phyloP scores from a whole-genome alignment of 2,888 invertebrate species.

The Acanthopleura granulata region DNA sequence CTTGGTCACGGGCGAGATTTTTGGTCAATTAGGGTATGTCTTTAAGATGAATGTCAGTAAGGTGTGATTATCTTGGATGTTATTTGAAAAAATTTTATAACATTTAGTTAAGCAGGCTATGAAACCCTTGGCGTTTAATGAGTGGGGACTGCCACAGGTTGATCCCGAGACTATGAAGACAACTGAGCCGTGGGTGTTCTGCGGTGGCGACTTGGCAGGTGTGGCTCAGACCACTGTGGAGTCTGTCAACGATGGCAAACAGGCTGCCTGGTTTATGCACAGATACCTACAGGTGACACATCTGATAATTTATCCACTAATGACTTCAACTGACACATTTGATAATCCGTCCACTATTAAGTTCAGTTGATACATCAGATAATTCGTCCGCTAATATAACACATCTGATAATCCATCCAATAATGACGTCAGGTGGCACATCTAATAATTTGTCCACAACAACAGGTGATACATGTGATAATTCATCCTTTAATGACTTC shows the following conservation, averaged over 20 bases:
- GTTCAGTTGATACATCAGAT: background rate
- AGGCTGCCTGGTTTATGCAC: slow-evolving; percentile 96
- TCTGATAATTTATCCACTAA: background rate
- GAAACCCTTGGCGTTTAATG: slow-evolving; percentile 81
- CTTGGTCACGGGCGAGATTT: too few relatives aligned
- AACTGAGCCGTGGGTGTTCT: slow-evolving; percentile 84
- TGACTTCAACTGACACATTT: background rate
- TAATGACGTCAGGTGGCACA: background rate
- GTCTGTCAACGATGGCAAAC: slow-evolving; percentile 98
- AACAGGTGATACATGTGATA: too few relatives aligned
- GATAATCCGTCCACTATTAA: background rate
- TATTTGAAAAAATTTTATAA: too few relatives aligned
- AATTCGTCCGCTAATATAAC: background rate
- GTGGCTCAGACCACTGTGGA: slow-evolving; percentile 98
- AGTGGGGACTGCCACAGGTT: slow-evolving; percentile 85
- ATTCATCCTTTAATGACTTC: too few relatives aligned
- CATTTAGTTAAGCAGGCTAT: slow-evolving; percentile 76
- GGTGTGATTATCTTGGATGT: too few relatives aligned
- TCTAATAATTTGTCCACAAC: background rate
- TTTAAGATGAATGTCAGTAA: too few relatives aligned
- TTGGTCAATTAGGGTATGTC: too few relatives aligned
- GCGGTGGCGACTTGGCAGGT: slow-evolving; percentile 96
- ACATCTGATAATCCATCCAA: background rate
- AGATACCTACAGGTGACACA: slow-evolving; percentile 83
- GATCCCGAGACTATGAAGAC: slow-evolving; percentile 84